Evolutionary conservation across 1,140 invertebrate species (phyloP), one percentile per base, ranked within the genome.

Genomic region (Phocides pigmalion): DNA sequence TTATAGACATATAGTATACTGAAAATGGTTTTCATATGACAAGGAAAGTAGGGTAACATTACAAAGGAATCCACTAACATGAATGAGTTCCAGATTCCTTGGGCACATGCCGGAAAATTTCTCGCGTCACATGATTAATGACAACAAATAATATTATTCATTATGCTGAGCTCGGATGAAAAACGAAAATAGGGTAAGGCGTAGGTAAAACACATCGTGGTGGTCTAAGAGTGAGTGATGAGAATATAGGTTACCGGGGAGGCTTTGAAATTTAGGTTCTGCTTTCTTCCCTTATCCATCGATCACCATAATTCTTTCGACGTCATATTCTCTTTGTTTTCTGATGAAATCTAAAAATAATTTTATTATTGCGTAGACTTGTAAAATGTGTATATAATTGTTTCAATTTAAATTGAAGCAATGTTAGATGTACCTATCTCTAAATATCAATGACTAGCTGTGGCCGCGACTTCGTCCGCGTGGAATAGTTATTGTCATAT

Each of bases 61-160:
- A 49, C 22, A 49, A 49, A 20, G 46, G 46, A 49, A 49, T 49
- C 5, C n/a, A n/a, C n/a, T 9, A 49, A 28, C 20, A 28, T 49
- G 8, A 8, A 50, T 35, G 47, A 15, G 47, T 50, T 50, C 25
- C 22, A 50, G 25, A 32, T 50, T 50, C 25, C 47, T 15, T 2
- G 9, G 1, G 14, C 12, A 20, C 2, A 28, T 8, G 25, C 25
- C 25, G 25, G 25, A 50, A 49, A 50, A 32, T 2, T n/a, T 35
- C 47, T 3, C 47, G n/a, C 47, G 47, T 50, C 47, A 50, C n/a
- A 32, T 50, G 22, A 50, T 50, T 50, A 32, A 50, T 50, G 47
- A 32, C 22, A 15, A 19, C 5, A 49, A 1, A 0, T 20, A 11
- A 49, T 49, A 49, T 49, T n/a, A 50, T 50, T 50, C 47, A 15